Evolutionary conservation across 2,113 vertebrate species (phyloP).

Genomic region (Cettia cetti): DNA sequence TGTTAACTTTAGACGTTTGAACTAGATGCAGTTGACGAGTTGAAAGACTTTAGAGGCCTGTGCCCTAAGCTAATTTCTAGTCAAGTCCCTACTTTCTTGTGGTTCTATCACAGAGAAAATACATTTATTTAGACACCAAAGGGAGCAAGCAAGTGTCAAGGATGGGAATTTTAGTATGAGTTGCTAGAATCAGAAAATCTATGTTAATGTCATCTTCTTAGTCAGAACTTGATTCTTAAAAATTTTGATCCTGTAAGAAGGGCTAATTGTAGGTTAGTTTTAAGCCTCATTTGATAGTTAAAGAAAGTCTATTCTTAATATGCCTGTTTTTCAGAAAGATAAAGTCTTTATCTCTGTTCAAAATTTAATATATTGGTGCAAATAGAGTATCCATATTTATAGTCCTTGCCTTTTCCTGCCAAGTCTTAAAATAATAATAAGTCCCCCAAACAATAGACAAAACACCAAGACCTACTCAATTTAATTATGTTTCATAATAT

Average conservation of each 20-base stretch:
- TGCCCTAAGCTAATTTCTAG: slow-evolving; percentile 48
- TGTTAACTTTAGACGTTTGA: slow-evolving; percentile 31
- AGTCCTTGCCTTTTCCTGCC: not conserved
- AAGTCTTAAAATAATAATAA: not conserved
- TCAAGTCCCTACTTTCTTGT: slow-evolving; percentile 14
- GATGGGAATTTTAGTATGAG: not conserved
- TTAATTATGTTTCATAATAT: not conserved
- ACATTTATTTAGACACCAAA: slow-evolving; percentile 35
- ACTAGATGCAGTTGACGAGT: not conserved
- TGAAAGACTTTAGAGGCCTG: slow-evolving; percentile 36
- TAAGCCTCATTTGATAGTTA: not conserved
- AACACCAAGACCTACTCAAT: not conserved
- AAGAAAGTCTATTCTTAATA: not conserved
- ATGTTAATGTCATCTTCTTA: not conserved
- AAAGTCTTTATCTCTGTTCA: not conserved
- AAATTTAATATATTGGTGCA: not conserved
- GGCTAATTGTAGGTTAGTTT: not conserved
- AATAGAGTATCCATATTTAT: not conserved
- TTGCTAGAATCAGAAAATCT: not conserved
- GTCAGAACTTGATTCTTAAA: not conserved
- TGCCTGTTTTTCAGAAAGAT: not conserved
- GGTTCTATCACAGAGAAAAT: not conserved
- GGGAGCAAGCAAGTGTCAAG: slow-evolving; percentile 1
- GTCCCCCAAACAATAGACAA: not conserved
- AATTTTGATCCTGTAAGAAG: not conserved